Percentiles rank a stretch among this genome's conserved stretches.
Conservation (phyloP, 2,888 invertebrate genomes). For the Archips crataeganus region DNA sequence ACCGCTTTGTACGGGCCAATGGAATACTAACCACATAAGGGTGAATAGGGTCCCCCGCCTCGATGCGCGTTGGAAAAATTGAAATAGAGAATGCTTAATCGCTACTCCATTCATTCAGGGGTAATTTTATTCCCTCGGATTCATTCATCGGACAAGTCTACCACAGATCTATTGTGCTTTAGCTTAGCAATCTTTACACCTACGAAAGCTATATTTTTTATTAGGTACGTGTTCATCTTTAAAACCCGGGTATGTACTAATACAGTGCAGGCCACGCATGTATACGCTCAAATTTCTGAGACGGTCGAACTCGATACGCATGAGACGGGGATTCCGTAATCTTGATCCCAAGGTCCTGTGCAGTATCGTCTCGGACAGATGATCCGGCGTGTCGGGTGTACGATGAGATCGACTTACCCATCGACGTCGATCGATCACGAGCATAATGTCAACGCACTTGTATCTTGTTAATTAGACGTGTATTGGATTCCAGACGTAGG, state of each 20-base stretch:
- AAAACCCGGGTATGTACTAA: not conserved
- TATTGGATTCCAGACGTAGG: conserved; percentile 6
- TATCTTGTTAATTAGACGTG: conserved; percentile 58
- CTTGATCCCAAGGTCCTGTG: conserved; percentile 72
- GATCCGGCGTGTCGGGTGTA: conserved; percentile 71
- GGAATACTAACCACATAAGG: too few relatives aligned
- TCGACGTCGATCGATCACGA: conserved; percentile 74
- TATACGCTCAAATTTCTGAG: conserved; percentile 64
- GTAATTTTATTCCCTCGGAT: too few relatives aligned
- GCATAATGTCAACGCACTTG: conserved; percentile 67
- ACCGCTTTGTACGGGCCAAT: too few relatives aligned
- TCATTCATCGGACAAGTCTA: too few relatives aligned
- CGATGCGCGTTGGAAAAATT: too few relatives aligned
- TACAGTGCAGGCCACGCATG: conserved; percentile 44
- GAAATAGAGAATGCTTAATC: too few relatives aligned
- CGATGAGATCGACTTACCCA: conserved; percentile 77
- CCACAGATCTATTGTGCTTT: too few relatives aligned
- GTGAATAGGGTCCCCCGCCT: too few relatives aligned
- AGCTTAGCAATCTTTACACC: too few relatives aligned
- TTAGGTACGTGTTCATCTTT: too few relatives aligned
- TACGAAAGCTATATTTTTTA: too few relatives aligned
- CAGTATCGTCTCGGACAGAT: conserved; percentile 75
- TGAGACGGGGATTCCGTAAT: conserved; percentile 79
- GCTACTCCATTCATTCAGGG: too few relatives aligned
- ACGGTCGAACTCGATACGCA: conserved; percentile 71